These are phyloP conservation scores for Altica lythri DNA, from an alignment of 2,888 invertebrate species.

Conservation along the genomic window DNA sequence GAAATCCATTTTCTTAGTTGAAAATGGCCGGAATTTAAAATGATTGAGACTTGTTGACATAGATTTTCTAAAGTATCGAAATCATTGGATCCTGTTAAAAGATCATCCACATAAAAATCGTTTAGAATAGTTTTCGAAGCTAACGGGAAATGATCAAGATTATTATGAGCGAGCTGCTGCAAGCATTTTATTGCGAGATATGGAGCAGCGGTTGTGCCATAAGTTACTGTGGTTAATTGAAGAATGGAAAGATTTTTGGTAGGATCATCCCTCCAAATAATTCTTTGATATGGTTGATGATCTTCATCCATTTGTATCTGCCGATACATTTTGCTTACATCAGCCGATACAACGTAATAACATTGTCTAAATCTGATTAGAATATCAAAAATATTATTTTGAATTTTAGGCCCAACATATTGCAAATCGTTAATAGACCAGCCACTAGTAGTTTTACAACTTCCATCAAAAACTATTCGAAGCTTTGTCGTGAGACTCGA, in stretches of 20 bases:
- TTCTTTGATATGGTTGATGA: conserved; percentile 14
- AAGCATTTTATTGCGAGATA: too few species aligned
- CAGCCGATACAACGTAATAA: conserved; percentile 17
- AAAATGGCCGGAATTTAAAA: conserved; percentile 12
- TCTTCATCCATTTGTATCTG: conserved; percentile 14
- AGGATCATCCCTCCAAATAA: conserved; percentile 19
- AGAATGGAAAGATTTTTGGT: conserved; percentile 3
- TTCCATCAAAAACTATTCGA: conserved; percentile 15
- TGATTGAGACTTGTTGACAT: conserved; percentile 8
- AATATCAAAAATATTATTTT: conserved; percentile 16
- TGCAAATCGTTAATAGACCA: conserved; percentile 15
- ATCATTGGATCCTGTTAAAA: conserved; percentile 15
- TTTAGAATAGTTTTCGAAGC: conserved; percentile 14
- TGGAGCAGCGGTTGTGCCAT: too few species aligned
- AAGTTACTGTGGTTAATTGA: conserved; percentile 14
- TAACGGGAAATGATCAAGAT: conserved; percentile 3
- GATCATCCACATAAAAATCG: conserved; percentile 17
- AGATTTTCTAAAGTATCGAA: not conserved
- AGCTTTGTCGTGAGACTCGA: conserved; percentile 4
- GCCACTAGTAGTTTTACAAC: conserved; percentile 2
- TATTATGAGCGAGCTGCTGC: conserved; percentile 8
- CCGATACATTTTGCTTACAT: conserved; percentile 19
- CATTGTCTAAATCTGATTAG: conserved; percentile 7
- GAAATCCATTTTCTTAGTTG: conserved; percentile 19
- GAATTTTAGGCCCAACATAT: conserved; percentile 14